These are phyloP conservation scores for Plebejus argus DNA, from an alignment of 2,888 invertebrate genomes.

Conservation along the genomic window DNA sequence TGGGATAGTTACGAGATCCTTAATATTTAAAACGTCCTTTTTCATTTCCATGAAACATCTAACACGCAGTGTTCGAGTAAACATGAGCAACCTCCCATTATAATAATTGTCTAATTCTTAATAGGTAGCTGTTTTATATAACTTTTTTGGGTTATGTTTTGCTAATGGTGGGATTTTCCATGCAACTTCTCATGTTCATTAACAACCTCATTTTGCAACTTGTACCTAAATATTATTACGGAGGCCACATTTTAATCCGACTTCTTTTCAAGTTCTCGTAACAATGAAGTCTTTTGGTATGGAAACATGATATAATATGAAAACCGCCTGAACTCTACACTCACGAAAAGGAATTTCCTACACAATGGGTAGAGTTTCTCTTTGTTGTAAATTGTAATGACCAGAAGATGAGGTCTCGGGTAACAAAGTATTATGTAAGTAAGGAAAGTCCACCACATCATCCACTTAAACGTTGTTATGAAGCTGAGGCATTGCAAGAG, in stretches of 20 bases:
- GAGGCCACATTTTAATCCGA: not conserved
- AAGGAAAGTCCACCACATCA: not conserved
- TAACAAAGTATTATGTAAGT: slow-evolving; percentile 7
- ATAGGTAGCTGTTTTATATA: not conserved
- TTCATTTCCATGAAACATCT: not conserved
- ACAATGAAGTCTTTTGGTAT: not conserved
- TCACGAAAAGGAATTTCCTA: not conserved
- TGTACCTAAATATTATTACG: slow-evolving; percentile 2
- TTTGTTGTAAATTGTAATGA: slow-evolving; percentile 21
- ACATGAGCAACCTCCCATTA: not conserved
- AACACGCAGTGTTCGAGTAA: not conserved
- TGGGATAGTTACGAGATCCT: not conserved
- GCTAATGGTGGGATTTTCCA: not conserved
- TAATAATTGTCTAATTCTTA: not conserved
- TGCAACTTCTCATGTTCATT: not conserved
- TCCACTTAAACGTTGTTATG: not conserved
- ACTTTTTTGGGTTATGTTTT: not conserved
- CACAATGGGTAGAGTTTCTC: slow-evolving; percentile 1
- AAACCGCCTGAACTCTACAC: not conserved
- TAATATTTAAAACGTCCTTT: not conserved
- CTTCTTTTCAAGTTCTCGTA: not conserved
- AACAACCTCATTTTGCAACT: not conserved
- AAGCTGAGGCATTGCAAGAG: not conserved
- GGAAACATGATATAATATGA: slow-evolving; percentile 7
- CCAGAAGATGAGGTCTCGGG: slow-evolving; percentile 1